Base-by-base conservation (phyloP, 1,140 invertebrate species). In the Lordiphosa clarofinis region DNA sequence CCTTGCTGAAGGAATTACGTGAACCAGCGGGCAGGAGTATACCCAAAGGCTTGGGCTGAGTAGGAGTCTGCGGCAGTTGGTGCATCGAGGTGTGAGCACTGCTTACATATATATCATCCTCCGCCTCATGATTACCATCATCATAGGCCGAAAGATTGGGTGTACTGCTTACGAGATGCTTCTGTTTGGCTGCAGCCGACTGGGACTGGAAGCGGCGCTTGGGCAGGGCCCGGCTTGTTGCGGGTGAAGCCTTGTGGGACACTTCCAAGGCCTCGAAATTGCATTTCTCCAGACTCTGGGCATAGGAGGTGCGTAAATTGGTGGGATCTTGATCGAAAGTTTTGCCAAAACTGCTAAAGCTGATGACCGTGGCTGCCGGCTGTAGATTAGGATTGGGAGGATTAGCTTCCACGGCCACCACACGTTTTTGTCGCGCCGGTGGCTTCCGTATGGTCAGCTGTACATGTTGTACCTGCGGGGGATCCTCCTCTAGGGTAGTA, bases 121-220 rank as follows among this genome's bases (percentile, higher is more conserved):
- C 73, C 6, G 86, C 46, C n/a, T 89, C 84, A 28, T 73, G 72
- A 5, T 28, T 44, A 11, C 39, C 78, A 2, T 82, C 78, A 35
- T 90, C 90, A 42, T 88, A 90, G 4, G 90, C 90, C 37, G 91
- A 90, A 11, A 94, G 71, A 87, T 94, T 93, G 0, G 93, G 93
- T 10, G 93, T 94, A 52, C 92, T 93, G 24, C 90, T 90, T 1
- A 92, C 92, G 37, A 91, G 82, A 35, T 89, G 90, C 47, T 90
- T 89, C 10, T 90, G 81, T 46, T 90, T 88, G 19, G 74, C 58
- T 60, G 88, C 52, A 64, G 87, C 63, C 73, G 91, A 68, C 74
- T 91, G 56, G 4, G 60, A 70, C 42, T 73, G 87, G 12, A 87
- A 87, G n/a, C 86, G 76, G 1, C 82, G 66, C 49, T 87, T 88